Evolutionary conservation across 64 coral and sea anemone genomes (phyloP).

Genomic region (Platygyra sinensis): DNA sequence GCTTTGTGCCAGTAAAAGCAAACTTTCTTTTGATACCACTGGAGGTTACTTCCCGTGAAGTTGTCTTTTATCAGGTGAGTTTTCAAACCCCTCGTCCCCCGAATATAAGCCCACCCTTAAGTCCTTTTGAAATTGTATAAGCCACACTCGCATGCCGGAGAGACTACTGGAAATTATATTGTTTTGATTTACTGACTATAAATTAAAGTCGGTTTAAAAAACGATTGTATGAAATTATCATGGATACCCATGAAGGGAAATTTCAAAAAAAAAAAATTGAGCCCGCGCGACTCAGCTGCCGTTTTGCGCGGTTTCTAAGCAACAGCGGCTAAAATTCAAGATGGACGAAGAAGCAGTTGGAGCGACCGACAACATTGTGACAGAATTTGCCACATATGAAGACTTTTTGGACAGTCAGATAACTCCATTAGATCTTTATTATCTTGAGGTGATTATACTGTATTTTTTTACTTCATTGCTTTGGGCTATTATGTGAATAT

Average conservation of each 20-base stretch:
- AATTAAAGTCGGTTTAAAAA: too few species aligned
- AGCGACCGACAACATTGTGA: conserved; percentile 96
- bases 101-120: too few species aligned
- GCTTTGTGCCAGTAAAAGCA: too few species aligned
- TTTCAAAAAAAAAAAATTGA: not conserved
- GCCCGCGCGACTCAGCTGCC: not conserved
- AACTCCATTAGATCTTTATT: conserved; percentile 93
- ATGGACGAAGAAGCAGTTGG: conserved; percentile 99
- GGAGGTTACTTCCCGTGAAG: too few species aligned
- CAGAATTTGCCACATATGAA: conserved; percentile 94
- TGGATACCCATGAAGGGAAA: not conserved
- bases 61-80: too few species aligned
- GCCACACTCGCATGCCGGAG: too few species aligned
- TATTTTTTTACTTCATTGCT: not conserved
- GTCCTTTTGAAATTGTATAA: too few species aligned
- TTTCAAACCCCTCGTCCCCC: too few species aligned
- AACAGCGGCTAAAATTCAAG: conserved; percentile 56
- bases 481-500: not conserved
- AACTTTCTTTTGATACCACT: too few species aligned
- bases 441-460: conserved; percentile 69
- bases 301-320: conserved; percentile 56
- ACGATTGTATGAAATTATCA: too few species aligned
- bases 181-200: too few species aligned
- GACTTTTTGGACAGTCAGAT: conserved; percentile 99
- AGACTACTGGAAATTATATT: too few species aligned